Base-by-base conservation (phyloP, 2,888 invertebrate species). In the Tethea ocularis region DNA sequence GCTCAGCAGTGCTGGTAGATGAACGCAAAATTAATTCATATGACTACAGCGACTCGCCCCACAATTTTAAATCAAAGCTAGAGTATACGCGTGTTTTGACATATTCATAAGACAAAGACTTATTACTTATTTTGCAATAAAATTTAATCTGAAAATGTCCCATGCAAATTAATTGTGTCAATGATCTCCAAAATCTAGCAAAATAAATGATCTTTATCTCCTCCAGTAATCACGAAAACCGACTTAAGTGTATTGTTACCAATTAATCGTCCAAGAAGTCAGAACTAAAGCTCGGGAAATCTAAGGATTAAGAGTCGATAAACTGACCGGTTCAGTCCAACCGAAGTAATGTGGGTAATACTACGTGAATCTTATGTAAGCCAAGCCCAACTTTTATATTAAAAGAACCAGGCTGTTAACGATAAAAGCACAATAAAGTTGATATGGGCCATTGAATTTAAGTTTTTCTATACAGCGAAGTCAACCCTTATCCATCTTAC, bases 291-390 rank as follows among this genome's bases (percentile, higher is more conserved):
- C 66, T 55, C 52, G 63, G 66, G 63, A 62, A 71, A 69, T 62
- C 67, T 66, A 58, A 57, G 75, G 77, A 77, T 79, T 80, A 79
- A 69, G 62, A 64, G 64, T 67, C 71, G 69, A 75, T 75, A 75
- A 78, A 77, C 74, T 72, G 70, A 61, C 64, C 64, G 59, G 64
- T 68, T 60, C 62, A 61, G 61, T 60, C 61, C 64, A 56, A 33
- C 46, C 63, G 62, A 57, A 55, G 64, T 64, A 67, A 61, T 61
- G 60, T 57, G 60, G 60, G 57, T 61, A 61, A 61, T 61, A 57
- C 55, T 61, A 38, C 51, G 60, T 61, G 58, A 58, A 41, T 54
- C 57, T 53, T 51, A 36, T 46, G 58, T 58, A 56, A 56, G 56
- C 58, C 22, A 41, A 56, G 20, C 22, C 46, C 36, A 52, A 51